Base-by-base conservation (phyloP, 2,113 vertebrate genomes). In the Penelope pileata region DNA sequence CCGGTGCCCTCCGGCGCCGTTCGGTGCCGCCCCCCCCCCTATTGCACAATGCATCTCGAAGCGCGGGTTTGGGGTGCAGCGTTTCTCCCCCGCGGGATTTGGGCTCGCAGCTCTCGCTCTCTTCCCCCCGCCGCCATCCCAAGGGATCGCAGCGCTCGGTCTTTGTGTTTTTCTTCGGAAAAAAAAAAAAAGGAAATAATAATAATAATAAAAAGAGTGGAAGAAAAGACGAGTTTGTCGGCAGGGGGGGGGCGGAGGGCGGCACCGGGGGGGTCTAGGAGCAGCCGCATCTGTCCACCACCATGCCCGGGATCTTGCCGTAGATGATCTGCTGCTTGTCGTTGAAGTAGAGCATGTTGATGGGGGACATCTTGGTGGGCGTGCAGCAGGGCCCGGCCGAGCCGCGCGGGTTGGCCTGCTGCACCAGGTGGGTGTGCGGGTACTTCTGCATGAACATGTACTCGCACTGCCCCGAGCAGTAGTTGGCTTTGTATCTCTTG, bases 391-490 rank as follows among this genome's bases (percentile, higher is more conserved):
- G 99, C 83, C 99, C 99, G 3, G 99, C 99, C 4, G 99, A 99
- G 93, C 99, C 99, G 45, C 99, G 97, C 13, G 99, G 99, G 91
- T 99, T 99, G 53, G 99, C 99, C 74, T 99, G 99, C 86, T 99
- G 99, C 96, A 99, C 99, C 97, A 99, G 97, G 95, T 99, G 99
- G 86, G 99, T 99, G 94, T 99, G 99, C 1, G 99, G 99, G 94
- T 99, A 99, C 95, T 99, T 99, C 98, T 99, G 99, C 99, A 99
- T 99, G 97, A 99, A 99, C 99, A 99, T 99, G 97, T 99, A 99
- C 98, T 99, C 99, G 97, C 99, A 99, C 96, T 99, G 99, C 96
- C 99, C 99, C 18, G 99, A 99, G 97, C 99, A 99, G 97, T 99
- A 99, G 98, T 99, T 99, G 97, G 99, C 99, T 97, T 99, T 99